Base-by-base conservation (phyloP, 2,797 vertebrate species). In the Odontamblyopus lacepedii region DNA sequence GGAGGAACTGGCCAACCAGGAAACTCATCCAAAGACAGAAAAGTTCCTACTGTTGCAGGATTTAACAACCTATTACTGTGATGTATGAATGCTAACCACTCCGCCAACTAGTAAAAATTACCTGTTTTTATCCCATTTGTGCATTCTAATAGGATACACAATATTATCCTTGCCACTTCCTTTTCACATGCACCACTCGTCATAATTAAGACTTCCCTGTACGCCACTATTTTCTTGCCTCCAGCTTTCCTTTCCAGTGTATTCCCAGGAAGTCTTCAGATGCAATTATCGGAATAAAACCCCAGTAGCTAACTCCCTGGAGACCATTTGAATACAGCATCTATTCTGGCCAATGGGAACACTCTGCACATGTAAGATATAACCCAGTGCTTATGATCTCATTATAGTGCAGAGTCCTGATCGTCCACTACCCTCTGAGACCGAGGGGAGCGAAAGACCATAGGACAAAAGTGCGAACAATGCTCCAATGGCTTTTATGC, bases 381-480 rank as follows among this genome's bases (percentile, higher is more conserved):
- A 78, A 70, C 63, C 76, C 76, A 53, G 44, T 77, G 74, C 76
- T 72, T 70, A 63, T 73, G 68, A 82, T 73, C 65, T 75, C 71
- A 63, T 76, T 82, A 56, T 38, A n/a, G 30, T 15, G 53, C 16
- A 23, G 30, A n/a, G 18, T 79, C 74, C 69, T 71, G 74, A 70
- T 78, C 80, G 85, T 84, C 73, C 71, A 79, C 78, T 72, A 65
- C 79, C 69, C 78, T 77, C 76, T 23, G 64, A 77, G 81, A 84
- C 79, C 48, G 74, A 69, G 81, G 82, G 85, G 85, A 78, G 78
- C 59, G 62, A 77, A 77, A 85, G 78, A 85, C 85, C 83, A 0
- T n/a, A 57, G 83, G 77, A 85, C 84, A 87, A 74, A 68, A 72
- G 76, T 78, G 75, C 87, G 81, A 90, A 89, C 81, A 88, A 87